Base-by-base conservation (phyloP, 2,797 vertebrate species). In the Argya squamiceps region DNA sequence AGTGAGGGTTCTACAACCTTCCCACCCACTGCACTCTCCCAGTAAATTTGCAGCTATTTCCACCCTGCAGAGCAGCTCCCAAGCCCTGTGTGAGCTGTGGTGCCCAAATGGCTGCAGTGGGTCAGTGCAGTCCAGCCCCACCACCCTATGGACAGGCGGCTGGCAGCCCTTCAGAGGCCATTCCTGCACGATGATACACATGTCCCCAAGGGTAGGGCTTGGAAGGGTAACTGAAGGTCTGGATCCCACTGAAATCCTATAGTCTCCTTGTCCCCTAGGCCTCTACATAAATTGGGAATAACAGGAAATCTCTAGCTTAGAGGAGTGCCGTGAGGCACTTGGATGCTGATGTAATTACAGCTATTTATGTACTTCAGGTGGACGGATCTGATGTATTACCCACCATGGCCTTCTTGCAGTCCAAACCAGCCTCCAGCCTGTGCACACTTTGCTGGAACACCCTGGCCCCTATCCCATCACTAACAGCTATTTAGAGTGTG, bases 101-200 rank as follows among this genome's bases (percentile, higher is more conserved):
- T 60, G 84, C 75, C 93, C 53, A 18, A 50, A 30, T 11, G 76
- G 24, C 46, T 0, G 0, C 88, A 41, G 88, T 0, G 1, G 62
- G 53, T 81, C 69, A 24, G 41, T 2, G 44, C 12, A 4, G 21
- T 60, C 16, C 0, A 0, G 56, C 58, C 63, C 81, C 81, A 60
- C 47, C 74, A 26, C 30, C 70, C 67, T 19, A 0, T 3, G 56
- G 93, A 9, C 84, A 78, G 82, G 76, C 56, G 1, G 80, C 13
- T 96, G 96, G 93, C 96, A 97, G 88, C 77, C 70, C 88, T 96
- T 97, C 95, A 94, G 90, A 97, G 88, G 55, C 79, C 89, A 95
- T 96, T 97, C 93, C 91, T 96, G 83, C 59, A 6, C 10, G 20
- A 86, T 95, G 95, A 95, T 34, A 17, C 80, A 81, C 47, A 11